A percentile compares a stretch with the other conserved stretches of the same genome.
phyloP scores from a whole-genome alignment of 2,113 vertebrate species.

The Telmatochromis sp. region DNA sequence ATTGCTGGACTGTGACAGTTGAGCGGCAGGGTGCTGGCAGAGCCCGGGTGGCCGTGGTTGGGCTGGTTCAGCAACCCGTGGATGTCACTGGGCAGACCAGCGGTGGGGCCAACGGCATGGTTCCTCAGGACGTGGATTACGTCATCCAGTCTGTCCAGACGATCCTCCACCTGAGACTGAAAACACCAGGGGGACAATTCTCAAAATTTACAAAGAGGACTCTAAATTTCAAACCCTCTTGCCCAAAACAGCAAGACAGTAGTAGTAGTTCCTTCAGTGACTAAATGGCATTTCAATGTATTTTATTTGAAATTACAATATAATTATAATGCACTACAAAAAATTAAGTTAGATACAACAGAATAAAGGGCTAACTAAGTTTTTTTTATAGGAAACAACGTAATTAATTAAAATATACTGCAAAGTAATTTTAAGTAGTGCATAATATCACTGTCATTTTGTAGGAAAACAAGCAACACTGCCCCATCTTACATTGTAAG shows the following conservation, averaged over 20 bases:
- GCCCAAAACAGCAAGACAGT: neutral
- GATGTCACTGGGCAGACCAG: constrained; percentile 79
- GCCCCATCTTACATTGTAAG: neutral
- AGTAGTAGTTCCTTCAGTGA: neutral
- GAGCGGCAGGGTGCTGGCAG: constrained; percentile 29
- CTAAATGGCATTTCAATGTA: neutral
- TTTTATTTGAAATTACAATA: neutral
- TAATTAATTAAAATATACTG: neutral
- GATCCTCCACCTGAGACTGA: constrained; percentile 92
- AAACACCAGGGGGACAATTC: neutral
- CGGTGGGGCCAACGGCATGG: constrained; percentile 88
- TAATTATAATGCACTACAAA: neutral
- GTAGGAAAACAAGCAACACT: neutral
- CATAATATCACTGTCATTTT: neutral
- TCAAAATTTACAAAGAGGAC: neutral
- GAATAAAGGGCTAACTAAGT: neutral
- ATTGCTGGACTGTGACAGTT: constrained; percentile 73
- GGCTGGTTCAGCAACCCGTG: constrained; percentile 60
- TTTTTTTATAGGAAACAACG: neutral
- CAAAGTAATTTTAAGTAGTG: neutral
- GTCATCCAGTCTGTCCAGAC: constrained; percentile 91
- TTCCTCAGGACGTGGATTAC: constrained; percentile 93
- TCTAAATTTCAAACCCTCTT: neutral
- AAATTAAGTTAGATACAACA: neutral
- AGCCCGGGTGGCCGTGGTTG: constrained; percentile 29